Base-by-base conservation (phyloP, 1,140 invertebrate genomes). In the Radopholus similis region DNA sequence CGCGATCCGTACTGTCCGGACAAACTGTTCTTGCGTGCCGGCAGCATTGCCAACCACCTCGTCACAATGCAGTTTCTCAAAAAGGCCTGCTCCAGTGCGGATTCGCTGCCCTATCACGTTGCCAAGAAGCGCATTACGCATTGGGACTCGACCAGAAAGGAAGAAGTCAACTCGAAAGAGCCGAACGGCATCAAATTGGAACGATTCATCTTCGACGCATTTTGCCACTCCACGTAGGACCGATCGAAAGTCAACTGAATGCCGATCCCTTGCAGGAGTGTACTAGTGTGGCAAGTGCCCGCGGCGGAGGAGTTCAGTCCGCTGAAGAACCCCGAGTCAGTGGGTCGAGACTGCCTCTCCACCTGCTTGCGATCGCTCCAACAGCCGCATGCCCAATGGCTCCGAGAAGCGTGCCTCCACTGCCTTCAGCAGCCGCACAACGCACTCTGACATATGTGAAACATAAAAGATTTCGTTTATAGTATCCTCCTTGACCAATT, bases 161-260 rank as follows among this genome's bases (percentile, higher is more conserved):
- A 23, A 11, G 84, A 87, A 47, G 84, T 89, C 11, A 89, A 88
- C 60, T 93, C 95, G 0, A 87, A 87, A 0, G 87, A 88, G 77
- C 88, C 90, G 0, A 98, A 98, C 83, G 95, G 95, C 26, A 93
- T 98, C 69, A 99, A 99, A 86, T 90, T 97, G 83, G 96, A 99
- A 77, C 98, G 98, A 84, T 99, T 99, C 84, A 90, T 98, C 2
- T 99, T 99, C 83, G 96, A 99, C 85, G 93, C 97, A 0, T 97
- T 99, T n/a, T n/a, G n/a, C n/a, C n/a, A n/a, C n/a, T n/a, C n/a
- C n/a, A n/a, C n/a, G n/a, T n/a, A n/a, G n/a, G n/a, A n/a, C n/a
- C n/a, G n/a, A n/a, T n/a, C n/a, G n/a, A n/a, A n/a, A n/a, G n/a
- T n/a, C n/a, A n/a, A n/a, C n/a, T n/a, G 44, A 32, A 42, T 21